A percentile compares a stretch with the other conserved stretches of the same genome.
Evolutionary conservation across 37 sponge, comb jelly and placozoan species (phyloP).

Genomic region (Beroe ovata): DNA sequence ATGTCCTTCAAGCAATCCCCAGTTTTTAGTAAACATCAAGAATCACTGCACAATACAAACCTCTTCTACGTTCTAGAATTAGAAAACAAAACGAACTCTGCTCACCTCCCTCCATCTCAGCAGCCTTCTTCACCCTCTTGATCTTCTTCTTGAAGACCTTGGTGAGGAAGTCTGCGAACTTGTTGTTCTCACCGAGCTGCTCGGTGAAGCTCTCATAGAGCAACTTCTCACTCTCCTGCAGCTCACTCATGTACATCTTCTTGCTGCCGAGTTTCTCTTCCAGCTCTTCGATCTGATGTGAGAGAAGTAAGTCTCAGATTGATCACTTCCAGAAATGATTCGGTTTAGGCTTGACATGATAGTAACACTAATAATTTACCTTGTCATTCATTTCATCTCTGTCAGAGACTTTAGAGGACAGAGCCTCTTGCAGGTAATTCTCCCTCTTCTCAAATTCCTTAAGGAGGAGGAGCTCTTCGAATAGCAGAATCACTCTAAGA

Average conservation of each 20-base stretch:
- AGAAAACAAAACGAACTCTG: not conserved
- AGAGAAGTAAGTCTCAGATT: too few species aligned
- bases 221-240: slow-evolving; percentile 81
- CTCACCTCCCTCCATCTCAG: slow-evolving; percentile 68
- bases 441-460: slow-evolving; percentile 99
- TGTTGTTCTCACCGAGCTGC: slow-evolving; percentile 83
- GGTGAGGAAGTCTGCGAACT: slow-evolving; percentile 90
- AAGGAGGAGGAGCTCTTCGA: slow-evolving; percentile 89
- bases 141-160: slow-evolving; percentile 97
- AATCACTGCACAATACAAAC: too few species aligned
- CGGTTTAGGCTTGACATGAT: not conserved
- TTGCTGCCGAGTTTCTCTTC: slow-evolving; percentile 70
- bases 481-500: slow-evolving; percentile 75
- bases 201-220: slow-evolving; percentile 74
- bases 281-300: slow-evolving; percentile 77
- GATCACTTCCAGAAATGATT: too few species aligned
- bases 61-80: too few species aligned
- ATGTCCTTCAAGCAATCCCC: too few species aligned
- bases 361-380: too few species aligned
- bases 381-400: slow-evolving; percentile 78
- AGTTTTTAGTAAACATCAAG: too few species aligned
- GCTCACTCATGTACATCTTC: slow-evolving; percentile 70
- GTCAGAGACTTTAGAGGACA: slow-evolving; percentile 80
- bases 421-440: slow-evolving; percentile 74
- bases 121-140: slow-evolving; percentile 81